Conservation (phyloP, 2,888 invertebrate genomes). For the Tenthredo scrophulariae region DNA sequence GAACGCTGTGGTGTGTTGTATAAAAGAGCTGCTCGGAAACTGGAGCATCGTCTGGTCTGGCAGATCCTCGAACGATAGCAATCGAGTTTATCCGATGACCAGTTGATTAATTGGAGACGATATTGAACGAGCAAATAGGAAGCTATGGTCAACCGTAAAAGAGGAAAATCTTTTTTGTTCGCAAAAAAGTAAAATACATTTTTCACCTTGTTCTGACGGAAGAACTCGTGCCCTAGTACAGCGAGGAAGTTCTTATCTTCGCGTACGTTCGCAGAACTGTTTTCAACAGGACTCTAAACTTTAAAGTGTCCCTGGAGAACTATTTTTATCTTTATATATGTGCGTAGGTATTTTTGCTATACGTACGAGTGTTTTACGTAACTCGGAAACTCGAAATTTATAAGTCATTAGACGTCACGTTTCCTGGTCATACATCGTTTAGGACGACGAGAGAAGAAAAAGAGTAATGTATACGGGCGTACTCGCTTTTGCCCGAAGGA, state of each 20-base stretch:
- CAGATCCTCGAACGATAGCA: slow-evolving; percentile 35
- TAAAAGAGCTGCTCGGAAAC: background rate
- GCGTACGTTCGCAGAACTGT: slow-evolving; percentile 50
- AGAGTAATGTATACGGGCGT: background rate
- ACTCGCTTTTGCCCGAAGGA: slow-evolving; percentile 9
- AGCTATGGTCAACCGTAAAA: background rate
- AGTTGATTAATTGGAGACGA: slow-evolving; percentile 43
- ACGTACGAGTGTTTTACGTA: slow-evolving; percentile 20
- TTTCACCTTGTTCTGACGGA: slow-evolving; percentile 19
- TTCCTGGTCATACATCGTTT: slow-evolving; percentile 8
- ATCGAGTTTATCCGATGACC: slow-evolving; percentile 44
- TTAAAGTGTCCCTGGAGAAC: slow-evolving; percentile 29
- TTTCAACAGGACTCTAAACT: slow-evolving; percentile 40
- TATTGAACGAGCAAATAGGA: slow-evolving; percentile 38
- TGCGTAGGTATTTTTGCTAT: background rate
- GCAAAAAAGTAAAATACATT: slow-evolving; percentile 12
- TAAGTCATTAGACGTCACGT: slow-evolving; percentile 26
- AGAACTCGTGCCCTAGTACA: background rate
- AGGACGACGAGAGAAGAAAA: slow-evolving; percentile 7
- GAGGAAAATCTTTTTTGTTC: background rate
- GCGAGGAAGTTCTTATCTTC: slow-evolving; percentile 46
- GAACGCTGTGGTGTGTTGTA: background rate
- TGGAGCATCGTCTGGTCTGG: background rate
- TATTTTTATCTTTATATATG: slow-evolving; percentile 31
- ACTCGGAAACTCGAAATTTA: slow-evolving; percentile 9